phyloP scores from a whole-genome alignment of 1,140 invertebrate genomes.

The Lethocerus indicus region DNA sequence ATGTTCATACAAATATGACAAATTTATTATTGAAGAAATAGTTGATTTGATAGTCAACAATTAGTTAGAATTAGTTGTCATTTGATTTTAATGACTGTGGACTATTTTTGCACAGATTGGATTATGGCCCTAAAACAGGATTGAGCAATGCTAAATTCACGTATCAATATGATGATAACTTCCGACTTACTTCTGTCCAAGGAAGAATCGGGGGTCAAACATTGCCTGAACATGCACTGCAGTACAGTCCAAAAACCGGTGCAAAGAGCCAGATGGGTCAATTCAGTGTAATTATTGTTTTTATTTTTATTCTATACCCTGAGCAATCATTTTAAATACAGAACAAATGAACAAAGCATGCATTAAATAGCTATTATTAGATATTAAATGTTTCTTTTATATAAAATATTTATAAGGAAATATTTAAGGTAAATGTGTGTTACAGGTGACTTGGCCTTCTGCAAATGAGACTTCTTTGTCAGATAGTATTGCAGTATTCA shows the following conservation, averaged over 20 bases:
- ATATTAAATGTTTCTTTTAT: too few relatives aligned
- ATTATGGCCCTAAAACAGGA: constrained; percentile 76
- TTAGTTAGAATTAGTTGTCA: too few relatives aligned
- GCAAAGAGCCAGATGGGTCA: constrained; percentile 60
- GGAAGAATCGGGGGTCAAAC: constrained; percentile 74
- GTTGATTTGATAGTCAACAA: too few relatives aligned
- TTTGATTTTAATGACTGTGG: neutral
- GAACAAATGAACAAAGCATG: neutral
- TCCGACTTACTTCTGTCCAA: constrained; percentile 53
- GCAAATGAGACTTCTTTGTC: constrained; percentile 66
- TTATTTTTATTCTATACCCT: neutral
- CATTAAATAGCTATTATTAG: neutral
- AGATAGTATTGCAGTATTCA: constrained; percentile 73
- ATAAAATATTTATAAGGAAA: too few relatives aligned
- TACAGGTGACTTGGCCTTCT: constrained; percentile 40
- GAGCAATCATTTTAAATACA: neutral
- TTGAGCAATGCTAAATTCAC: constrained; percentile 81
- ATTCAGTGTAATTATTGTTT: constrained; percentile 34
- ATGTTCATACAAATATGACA: too few relatives aligned
- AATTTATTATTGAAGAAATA: too few relatives aligned
- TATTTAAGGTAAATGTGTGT: too few relatives aligned
- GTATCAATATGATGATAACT: constrained; percentile 84
- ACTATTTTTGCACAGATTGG: constrained; percentile 28
- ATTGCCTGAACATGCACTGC: constrained; percentile 50
- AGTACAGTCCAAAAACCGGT: constrained; percentile 67